Evolutionary conservation across 2,888 invertebrate genomes (phyloP), one percentile per base, ranked within the genome.

Genomic region (Dexiosoma caninum): DNA sequence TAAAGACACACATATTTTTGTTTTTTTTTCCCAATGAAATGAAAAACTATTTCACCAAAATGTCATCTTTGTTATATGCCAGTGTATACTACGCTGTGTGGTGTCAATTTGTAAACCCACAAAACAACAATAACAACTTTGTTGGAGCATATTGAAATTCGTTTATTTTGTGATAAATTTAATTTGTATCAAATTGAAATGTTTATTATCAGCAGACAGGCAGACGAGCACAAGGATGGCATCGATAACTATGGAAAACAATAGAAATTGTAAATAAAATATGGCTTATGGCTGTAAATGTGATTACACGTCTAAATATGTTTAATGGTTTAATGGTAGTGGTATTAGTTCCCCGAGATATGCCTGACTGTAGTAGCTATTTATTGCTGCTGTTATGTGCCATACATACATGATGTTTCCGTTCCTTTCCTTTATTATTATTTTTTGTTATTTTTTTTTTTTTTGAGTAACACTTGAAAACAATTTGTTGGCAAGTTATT

Each of bases 401-500:
- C 30, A 53, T 32, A 49, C 37, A 51, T 37, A 55, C 27, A 44
- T 42, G 40, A 79, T 66, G 53, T 70, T 79, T 70, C n/a, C n/a
- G n/a, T n/a, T n/a, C n/a, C n/a, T n/a, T n/a, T n/a, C n/a, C n/a
- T n/a, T n/a, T n/a, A n/a, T n/a, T n/a, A n/a, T n/a, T n/a, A 60
- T 78, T 51, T 72, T 62, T 37, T 37, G 12, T 37, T 37, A n/a
- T n/a, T n/a, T 35, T 37, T 37, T 1, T 30, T 51, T 14, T 27
- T 30, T 2, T n/a, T n/a, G 30, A 71, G 53, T 75, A 75, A 75
- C 77, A 83, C 83, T 83, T 71, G 79, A 80, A 82, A 83, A 78
- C 75, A 82, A 83, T 80, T 83, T 82, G 82, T 80, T 80, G 64
- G 64, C 71, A 70, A 82, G 80, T 78, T 80, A 78, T 82, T 83